Percentiles rank a stretch among this genome's conserved stretches.
Conservation (phyloP, 2,888 invertebrate species). For the Stictocephala bisonia region DNA sequence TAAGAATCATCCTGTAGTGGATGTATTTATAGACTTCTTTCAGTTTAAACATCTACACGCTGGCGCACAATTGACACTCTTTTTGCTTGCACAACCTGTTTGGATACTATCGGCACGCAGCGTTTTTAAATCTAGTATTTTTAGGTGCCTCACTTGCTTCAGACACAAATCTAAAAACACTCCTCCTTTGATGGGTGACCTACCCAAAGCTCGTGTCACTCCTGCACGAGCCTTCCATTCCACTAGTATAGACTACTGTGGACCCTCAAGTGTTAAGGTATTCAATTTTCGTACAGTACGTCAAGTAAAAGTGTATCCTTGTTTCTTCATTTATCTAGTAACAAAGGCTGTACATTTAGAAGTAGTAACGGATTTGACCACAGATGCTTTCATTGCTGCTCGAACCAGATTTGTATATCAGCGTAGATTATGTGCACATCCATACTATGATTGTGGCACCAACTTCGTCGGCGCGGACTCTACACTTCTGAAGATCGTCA, state of each 20-base stretch:
- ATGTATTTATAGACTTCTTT: neutral
- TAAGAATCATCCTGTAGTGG: neutral
- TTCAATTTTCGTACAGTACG: too few species aligned
- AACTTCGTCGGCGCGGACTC: conserved; percentile 60
- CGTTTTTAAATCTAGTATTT: neutral
- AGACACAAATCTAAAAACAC: neutral
- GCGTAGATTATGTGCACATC: conserved; percentile 55
- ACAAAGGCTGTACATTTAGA: conserved; percentile 61
- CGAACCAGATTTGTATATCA: conserved; percentile 60
- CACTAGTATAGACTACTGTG: conserved; percentile 19
- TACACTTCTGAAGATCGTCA: conserved; percentile 11
- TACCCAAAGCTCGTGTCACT: conserved; percentile 23
- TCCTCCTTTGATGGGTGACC: conserved; percentile 25
- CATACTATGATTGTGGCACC: conserved; percentile 61
- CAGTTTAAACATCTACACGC: neutral
- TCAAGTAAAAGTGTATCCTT: conserved; percentile 52
- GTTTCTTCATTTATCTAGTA: conserved; percentile 59
- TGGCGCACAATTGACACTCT: neutral
- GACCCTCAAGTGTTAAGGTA: conserved; percentile 37
- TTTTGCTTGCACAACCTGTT: neutral
- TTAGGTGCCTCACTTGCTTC: neutral
- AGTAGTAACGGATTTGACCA: conserved; percentile 58
- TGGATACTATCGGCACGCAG: neutral
- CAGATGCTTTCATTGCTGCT: conserved; percentile 60
- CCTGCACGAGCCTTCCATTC: conserved; percentile 15